phyloP scores from a whole-genome alignment of 1,140 invertebrate genomes.

The Ectropis grisescens region DNA sequence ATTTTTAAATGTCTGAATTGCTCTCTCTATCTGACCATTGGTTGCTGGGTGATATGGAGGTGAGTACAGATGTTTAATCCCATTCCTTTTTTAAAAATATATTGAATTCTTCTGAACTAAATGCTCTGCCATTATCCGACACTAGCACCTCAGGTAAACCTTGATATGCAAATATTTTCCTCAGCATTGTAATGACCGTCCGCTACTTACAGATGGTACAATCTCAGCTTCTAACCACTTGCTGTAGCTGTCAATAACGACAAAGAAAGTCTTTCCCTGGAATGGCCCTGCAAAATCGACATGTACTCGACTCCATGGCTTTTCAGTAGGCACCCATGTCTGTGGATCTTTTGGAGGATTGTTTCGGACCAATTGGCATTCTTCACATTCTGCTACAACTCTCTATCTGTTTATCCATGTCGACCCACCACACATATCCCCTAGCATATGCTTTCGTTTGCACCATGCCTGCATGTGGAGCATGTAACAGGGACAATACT shows the following conservation, averaged over 20 bases:
- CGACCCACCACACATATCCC: not conserved
- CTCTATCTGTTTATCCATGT: not conserved
- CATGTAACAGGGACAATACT: not conserved
- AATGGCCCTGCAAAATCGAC: not conserved
- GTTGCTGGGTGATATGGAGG: not conserved
- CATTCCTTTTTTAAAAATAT: not conserved
- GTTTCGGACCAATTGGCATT: not conserved
- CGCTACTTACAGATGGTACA: not conserved
- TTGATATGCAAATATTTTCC: not conserved
- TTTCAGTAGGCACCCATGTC: constrained; percentile 12
- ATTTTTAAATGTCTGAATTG: not conserved
- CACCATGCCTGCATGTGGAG: not conserved
- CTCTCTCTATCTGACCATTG: not conserved
- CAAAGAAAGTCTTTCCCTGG: not conserved
- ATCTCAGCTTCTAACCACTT: not conserved
- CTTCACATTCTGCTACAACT: not conserved
- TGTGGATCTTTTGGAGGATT: not conserved
- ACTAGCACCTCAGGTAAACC: not conserved
- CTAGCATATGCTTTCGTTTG: not conserved
- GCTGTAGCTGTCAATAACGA: not conserved
- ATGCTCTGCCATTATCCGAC: not conserved
- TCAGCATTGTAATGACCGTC: not conserved
- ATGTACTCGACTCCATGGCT: no score
- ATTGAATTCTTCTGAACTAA: not conserved
- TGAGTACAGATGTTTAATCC: not conserved